phyloP scores from a whole-genome alignment of 2,113 vertebrate genomes.

The Felis chaus region DNA sequence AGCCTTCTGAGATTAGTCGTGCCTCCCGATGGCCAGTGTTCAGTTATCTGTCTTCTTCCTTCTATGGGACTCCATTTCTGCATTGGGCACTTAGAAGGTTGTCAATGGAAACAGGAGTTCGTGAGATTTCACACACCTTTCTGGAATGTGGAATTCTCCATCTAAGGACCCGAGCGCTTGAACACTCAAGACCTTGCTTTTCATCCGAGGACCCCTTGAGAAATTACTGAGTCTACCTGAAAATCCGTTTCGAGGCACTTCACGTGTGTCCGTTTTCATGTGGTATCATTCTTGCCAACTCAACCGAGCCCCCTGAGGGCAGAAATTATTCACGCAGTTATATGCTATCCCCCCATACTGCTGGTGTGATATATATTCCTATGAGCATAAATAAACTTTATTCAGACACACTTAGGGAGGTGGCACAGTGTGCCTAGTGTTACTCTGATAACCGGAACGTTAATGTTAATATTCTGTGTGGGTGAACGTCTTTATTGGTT shows the following conservation, averaged over 20 bases:
- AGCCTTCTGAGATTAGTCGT: neutral
- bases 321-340: neutral
- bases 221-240: neutral
- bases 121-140: neutral
- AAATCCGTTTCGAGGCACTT: neutral
- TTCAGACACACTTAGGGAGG: too few relatives aligned
- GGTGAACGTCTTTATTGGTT: neutral
- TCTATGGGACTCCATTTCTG: neutral
- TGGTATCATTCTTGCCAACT: neutral
- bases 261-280: neutral
- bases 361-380: neutral
- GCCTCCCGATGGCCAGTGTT: neutral
- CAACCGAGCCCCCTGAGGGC: neutral
- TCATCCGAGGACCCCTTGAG: neutral
- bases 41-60: neutral
- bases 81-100: neutral
- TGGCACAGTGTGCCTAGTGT: neutral
- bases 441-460: neutral
- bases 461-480: neutral
- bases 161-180: neutral
- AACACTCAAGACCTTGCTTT: too few relatives aligned
- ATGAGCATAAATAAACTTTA: neutral
- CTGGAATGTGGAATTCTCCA: neutral
- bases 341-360: accelerated
- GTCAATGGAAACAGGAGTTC: neutral